phyloP scores from a whole-genome alignment of 2,888 invertebrate species.

The Lepas anatifera region DNA sequence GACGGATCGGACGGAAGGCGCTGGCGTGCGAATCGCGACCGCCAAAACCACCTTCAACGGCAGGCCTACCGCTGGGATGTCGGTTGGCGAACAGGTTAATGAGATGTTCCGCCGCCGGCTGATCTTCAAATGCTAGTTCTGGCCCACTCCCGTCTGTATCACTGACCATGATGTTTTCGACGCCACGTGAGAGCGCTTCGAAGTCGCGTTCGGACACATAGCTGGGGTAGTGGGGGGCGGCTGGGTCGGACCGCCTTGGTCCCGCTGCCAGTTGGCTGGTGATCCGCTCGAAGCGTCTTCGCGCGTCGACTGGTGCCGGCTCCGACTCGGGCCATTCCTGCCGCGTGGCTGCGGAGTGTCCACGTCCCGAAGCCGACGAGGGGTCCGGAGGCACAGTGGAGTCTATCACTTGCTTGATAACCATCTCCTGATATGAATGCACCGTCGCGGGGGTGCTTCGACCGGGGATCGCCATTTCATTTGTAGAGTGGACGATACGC shows the following conservation, averaged over 20 bases:
- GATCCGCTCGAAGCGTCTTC: no score
- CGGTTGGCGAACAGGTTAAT: no score
- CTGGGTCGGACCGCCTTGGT: conserved; percentile 18
- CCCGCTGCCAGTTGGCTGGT: neutral
- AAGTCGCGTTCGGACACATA: conserved; percentile 24
- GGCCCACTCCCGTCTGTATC: neutral
- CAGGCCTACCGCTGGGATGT: no score
- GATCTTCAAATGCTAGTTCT: neutral
- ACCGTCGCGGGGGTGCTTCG: neutral
- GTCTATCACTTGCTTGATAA: neutral
- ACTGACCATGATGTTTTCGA: neutral
- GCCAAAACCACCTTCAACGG: no score
- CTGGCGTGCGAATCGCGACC: neutral
- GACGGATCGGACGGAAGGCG: neutral
- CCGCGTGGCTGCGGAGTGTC: neutral
- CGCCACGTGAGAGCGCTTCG: conserved; percentile 19
- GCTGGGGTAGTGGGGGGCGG: conserved; percentile 23
- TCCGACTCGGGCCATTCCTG: neutral
- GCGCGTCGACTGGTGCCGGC: neutral
- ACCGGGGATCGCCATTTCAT: neutral
- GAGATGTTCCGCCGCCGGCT: neutral
- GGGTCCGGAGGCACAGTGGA: neutral
- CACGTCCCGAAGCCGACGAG: neutral
- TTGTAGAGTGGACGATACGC: neutral
- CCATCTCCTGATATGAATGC: neutral